Evolutionary conservation across 2,888 invertebrate genomes (phyloP), one percentile per base, ranked within the genome.

Genomic region (Cataglyphis altisquamis): DNA sequence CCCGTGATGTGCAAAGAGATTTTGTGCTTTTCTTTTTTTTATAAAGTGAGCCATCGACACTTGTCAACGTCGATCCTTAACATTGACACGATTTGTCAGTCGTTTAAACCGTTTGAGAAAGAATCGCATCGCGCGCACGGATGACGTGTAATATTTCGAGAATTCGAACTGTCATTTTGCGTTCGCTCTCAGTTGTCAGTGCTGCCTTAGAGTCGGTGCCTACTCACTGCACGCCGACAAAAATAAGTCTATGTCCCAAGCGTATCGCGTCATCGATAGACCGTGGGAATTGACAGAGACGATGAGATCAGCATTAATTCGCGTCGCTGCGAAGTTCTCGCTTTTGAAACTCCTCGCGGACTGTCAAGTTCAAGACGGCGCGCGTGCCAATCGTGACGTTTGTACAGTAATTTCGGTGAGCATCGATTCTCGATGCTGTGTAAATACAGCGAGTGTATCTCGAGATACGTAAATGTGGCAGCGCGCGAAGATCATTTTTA

Each of bases 271-370:
- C 39, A 29, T n/a, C 70, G 57, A 60, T 68, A 12, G 45, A 68
- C 45, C 70, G 78, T 70, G 78, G 45, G 78, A 70, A 70, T 80
- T n/a, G 72, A 60, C 70, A 18, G 70, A 70, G 36, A 32, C 60
- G 68, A 68, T 60, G 72, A 68, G 39, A 48, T 70, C 78, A 36
- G 55, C 77, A 57, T 21, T 66, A 77, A 77, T 67, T 75, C 52
- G 25, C 25, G 36, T 5, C 18, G 25, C 15, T 36, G 63, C 36
- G 48, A 63, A 48, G 36, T 21, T 36, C 4, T n/a, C 6, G 9
- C n/a, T 39, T 41, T 29, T 39, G 55, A 66, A 66, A 66, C 41
- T 29, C 25, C 55, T 15, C 55, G 55, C 29, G 25, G 25, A n/a
- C 15, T 41, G n/a, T 66, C 21, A 32, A 29, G 21, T 0, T 25